Evolutionary conservation across 2,888 invertebrate genomes (phyloP).

Genomic region (Chelonus formosanus): DNA sequence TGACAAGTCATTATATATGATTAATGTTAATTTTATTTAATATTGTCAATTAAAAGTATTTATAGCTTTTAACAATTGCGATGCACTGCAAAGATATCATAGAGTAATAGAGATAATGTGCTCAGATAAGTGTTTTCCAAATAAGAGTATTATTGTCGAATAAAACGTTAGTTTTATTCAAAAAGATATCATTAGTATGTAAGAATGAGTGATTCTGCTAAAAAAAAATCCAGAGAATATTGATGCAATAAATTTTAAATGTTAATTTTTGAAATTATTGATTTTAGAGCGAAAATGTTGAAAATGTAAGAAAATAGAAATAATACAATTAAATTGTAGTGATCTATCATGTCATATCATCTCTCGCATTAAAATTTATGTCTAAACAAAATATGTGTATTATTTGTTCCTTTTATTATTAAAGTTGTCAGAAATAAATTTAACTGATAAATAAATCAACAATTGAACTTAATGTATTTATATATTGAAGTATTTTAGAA

Average conservation of each 20-base stretch:
- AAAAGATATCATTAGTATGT: conserved; percentile 49
- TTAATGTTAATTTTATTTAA: no score
- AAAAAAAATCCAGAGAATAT: conserved; percentile 24
- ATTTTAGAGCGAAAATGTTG: conserved; percentile 17
- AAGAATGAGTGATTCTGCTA: conserved; percentile 33
- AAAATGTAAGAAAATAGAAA: neutral
- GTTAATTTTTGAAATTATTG: neutral
- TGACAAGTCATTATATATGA: no score
- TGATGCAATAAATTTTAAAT: conserved; percentile 1
- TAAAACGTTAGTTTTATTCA: neutral
- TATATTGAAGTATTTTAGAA: no score
- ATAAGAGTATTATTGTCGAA: neutral
- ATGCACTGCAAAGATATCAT: no score
- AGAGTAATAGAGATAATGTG: neutral
- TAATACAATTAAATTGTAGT: conserved; percentile 29
- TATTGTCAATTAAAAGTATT: no score
- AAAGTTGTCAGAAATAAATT: no score
- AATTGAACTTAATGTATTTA: no score
- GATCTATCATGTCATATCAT: conserved; percentile 46
- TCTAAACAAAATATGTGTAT: no score
- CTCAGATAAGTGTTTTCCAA: conserved; percentile 10
- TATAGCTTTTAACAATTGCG: no score
- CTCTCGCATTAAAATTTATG: conserved; percentile 45
- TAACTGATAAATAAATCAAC: no score
- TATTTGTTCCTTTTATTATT: no score